Conservation (phyloP, 2,888 invertebrate species). For the Crematogaster levior region DNA sequence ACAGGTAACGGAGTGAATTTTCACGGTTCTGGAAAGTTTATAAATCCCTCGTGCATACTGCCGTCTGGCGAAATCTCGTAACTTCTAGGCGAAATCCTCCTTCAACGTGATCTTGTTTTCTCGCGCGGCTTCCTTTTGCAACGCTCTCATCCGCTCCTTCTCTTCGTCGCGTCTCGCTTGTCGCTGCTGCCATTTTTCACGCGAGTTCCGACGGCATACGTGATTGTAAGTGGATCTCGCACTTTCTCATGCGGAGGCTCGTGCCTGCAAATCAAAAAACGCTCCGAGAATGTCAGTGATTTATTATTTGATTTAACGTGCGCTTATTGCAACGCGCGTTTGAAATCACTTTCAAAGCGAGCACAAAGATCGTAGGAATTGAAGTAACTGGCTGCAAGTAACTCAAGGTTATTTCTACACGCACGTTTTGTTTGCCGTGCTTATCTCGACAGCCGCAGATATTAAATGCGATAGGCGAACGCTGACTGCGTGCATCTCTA, state of each 20-base stretch:
- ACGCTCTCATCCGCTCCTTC: constrained; percentile 40
- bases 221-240: constrained; percentile 68
- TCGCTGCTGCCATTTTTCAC: constrained; percentile 77
- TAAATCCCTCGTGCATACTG: constrained; percentile 59
- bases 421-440: constrained; percentile 34
- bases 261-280: constrained; percentile 7
- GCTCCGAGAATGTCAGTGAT: constrained; percentile 13
- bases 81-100: constrained; percentile 25
- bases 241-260: constrained; percentile 29
- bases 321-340: neutral
- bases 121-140: constrained; percentile 37
- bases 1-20: constrained; percentile 68
- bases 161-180: constrained; percentile 62
- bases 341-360: constrained; percentile 24
- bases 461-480: constrained; percentile 27
- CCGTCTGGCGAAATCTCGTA: constrained; percentile 63
- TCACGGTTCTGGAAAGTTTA: constrained; percentile 61
- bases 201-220: constrained; percentile 73
- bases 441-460: constrained; percentile 10
- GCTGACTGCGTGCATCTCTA: neutral
- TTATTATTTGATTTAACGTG: constrained; percentile 10
- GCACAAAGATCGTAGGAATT: constrained; percentile 23
- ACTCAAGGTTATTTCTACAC: constrained; percentile 37
- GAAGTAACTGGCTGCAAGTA: constrained; percentile 19
- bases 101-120: constrained; percentile 68